Percentiles rank a stretch among this genome's conserved stretches.
phyloP scores from a whole-genome alignment of 2,888 invertebrate genomes.

The Anthophora plumipes region DNA sequence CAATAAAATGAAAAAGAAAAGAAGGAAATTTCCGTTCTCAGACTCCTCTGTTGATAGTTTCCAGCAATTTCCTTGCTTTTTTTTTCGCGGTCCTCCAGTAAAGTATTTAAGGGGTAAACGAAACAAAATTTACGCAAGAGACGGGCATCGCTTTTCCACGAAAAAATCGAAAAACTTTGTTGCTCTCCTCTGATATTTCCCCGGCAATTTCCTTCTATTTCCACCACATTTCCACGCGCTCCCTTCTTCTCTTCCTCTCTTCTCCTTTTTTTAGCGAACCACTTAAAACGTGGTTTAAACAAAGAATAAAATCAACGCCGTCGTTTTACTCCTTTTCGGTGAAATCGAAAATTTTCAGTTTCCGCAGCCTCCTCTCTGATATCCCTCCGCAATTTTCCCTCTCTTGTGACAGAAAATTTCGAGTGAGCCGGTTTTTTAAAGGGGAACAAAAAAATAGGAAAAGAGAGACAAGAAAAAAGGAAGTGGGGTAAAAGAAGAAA shows the following conservation, averaged over 20 bases:
- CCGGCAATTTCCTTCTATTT: neutral
- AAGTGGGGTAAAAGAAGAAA: no score
- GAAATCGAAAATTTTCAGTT: constrained; percentile 19
- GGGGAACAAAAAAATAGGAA: neutral
- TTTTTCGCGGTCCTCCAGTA: neutral
- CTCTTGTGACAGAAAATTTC: no score
- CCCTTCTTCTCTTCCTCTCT: no score
- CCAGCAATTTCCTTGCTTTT: constrained; percentile 5
- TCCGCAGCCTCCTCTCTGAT: neutral
- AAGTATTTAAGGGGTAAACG: constrained; percentile 16
- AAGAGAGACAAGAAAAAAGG: no score
- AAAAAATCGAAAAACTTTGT: constrained; percentile 1
- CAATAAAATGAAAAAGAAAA: neutral
- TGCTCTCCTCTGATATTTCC: neutral
- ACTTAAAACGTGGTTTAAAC: neutral
- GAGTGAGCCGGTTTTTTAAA: neutral
- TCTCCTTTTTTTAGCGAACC: no score
- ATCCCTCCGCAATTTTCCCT: neutral
- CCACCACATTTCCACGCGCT: neutral
- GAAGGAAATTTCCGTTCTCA: neutral
- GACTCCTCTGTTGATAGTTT: neutral
- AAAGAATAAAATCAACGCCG: constrained; percentile 1
- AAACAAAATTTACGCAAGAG: constrained; percentile 18
- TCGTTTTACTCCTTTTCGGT: neutral
- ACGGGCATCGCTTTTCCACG: neutral